Conservation (phyloP, 37 sponge, comb jelly and placozoan species). For the Amphimedon queenslandica region DNA sequence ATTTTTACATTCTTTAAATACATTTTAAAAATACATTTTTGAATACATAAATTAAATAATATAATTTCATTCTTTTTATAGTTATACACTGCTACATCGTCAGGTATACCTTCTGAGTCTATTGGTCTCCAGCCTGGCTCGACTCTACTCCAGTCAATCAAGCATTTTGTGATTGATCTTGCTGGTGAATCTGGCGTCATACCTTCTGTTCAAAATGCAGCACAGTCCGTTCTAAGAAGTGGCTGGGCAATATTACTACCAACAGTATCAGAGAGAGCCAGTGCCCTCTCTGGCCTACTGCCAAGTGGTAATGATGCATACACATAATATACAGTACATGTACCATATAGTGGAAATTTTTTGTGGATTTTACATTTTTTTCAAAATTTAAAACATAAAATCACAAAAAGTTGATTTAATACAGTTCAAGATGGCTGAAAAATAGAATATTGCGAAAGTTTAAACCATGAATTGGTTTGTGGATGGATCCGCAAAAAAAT, state of each 20-base stretch:
- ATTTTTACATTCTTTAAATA: not conserved
- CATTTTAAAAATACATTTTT: conserved; percentile 13
- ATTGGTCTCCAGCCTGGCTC: conserved; percentile 59
- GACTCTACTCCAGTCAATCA: conserved; percentile 72
- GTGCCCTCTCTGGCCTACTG: conserved; percentile 62
- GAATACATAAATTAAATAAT: not conserved
- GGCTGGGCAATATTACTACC: conserved; percentile 87
- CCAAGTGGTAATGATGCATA: conserved; percentile 54
- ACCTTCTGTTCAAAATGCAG: conserved; percentile 70
- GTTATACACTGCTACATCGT: conserved; percentile 71
- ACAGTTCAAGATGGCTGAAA: no score
- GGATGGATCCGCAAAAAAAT: no score
- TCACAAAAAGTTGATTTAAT: no score
- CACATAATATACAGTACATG: no score
- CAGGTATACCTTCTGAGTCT: conserved; percentile 27
- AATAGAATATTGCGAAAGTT: no score
- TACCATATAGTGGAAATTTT: no score
- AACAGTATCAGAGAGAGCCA: conserved; percentile 84
- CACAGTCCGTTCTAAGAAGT: conserved; percentile 66
- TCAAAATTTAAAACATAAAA: no score
- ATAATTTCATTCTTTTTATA: conserved; percentile 28
- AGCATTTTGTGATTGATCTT: conserved; percentile 75
- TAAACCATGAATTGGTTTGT: no score
- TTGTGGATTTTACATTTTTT: not conserved
- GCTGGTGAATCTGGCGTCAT: conserved; percentile 65